Evolutionary conservation across 2,888 invertebrate genomes (phyloP), one percentile per base, ranked within the genome.

Genomic region (Plusia festucae): DNA sequence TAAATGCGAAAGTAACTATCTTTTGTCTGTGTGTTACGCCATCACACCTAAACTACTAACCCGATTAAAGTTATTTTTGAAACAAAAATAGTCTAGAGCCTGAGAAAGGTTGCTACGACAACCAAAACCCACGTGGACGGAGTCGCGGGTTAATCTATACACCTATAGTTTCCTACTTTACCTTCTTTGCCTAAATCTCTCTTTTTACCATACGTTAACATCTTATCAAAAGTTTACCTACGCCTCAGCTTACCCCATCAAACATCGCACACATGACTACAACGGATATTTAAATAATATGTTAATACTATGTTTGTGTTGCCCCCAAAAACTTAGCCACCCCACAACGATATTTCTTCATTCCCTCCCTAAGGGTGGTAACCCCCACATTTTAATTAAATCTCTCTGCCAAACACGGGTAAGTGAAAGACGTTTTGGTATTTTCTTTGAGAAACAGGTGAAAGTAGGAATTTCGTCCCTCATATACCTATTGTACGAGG

Each of bases 371-470:
- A 32, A 57, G 63, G 56, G 70, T 56, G 54, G 68, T 70, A 58
- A 58, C 84, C 85, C 83, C 87, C 87, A 85, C 88, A 88, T 93
- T 94, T 94, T 94, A 94, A 94, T 94, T 94, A 94, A 94, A 93
- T 93, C 92, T 90, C 92, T 90, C 88, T 76, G 78, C 84, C 83
- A 85, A 88, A 89, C 86, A 85, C 82, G 88, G 87, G 83, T 79
- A 82, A 86, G 85, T 83, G 85, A 87, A 91, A 89, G 85, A 89
- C 85, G 85, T 86, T 90, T 89, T 83, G 90, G 89, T 88, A 91
- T 81, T 93, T 93, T 94, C 93, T 94, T 93, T 93, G 92, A 90
- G 73, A 52, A 73, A 65, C 89, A 90, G 89, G 90, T 89, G 86
- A 84, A 86, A 76, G 70, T 73, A 32, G 74, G 82, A 75, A 82